Base-by-base conservation (phyloP, 2,888 invertebrate genomes). In the Drosophila subquinaria region DNA sequence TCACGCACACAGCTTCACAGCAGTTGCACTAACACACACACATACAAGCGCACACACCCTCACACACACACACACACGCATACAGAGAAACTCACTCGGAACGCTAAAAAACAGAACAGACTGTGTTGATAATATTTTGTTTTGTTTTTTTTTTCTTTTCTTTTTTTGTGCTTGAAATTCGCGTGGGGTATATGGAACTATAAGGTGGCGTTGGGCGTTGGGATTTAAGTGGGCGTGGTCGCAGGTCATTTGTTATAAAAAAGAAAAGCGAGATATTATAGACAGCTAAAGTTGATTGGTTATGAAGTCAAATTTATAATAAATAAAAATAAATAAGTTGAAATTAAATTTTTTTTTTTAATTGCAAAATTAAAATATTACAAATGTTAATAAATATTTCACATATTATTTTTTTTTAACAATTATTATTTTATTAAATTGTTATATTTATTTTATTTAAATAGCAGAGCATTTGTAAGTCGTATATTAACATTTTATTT, bases 1-100 rank as follows among this genome's bases (percentile, higher is more conserved):
- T 86, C 86, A 88, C 81, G 50, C 77, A 78, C 72, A 84, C 85
- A 66, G 64, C 10, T 13, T 17, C 60, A 51, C 42, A 33, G 9
- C 42, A 51, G 51, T 51, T 51, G 59, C 65, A 69, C 55, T 27
- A 61, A 45, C 55, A 47, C 45, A 51, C 45, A 45, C 36, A 42
- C 45, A 51, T 33, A 51, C 17, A 35, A 20, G 35, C 47, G 20
- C 36, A 27, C n/a, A 27, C 36, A 20, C 35, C 23, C 51, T 17
- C 40, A 40, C 59, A 48, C 17, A 61, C 35, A 51, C 43, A 51
- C 23, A 35, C 35, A 50, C 52, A 23, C 27, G n/a, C 17, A 23
- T 11, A 36, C 8, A 35, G 23, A 53, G 15, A 53, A 38, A 27
- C 40, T 27, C 6, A 40, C 35, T 50, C 63, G 52, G n/a, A 51